Evolutionary conservation across 2,888 invertebrate genomes (phyloP).

Genomic region (Sipha maydis): DNA sequence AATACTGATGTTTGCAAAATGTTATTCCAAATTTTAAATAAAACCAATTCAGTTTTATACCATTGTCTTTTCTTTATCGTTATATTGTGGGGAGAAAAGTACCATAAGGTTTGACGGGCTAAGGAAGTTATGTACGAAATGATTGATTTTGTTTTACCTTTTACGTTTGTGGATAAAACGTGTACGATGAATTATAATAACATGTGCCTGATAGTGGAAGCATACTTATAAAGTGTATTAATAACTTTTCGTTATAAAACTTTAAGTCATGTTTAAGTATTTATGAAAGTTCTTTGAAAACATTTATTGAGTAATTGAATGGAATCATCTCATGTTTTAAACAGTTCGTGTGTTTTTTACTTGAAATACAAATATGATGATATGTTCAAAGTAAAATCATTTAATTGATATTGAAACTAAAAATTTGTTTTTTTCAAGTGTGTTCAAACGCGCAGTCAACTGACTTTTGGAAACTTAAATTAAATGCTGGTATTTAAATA

Average conservation of each 20-base stretch:
- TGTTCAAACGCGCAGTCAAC: too few relatives aligned
- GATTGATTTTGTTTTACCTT: constrained; percentile 22
- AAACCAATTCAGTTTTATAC: background rate
- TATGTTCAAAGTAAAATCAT: too few relatives aligned
- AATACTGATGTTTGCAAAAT: background rate
- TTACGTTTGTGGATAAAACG: background rate
- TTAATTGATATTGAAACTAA: too few relatives aligned
- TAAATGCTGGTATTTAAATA: too few relatives aligned
- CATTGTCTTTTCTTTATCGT: background rate
- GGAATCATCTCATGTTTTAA: too few relatives aligned
- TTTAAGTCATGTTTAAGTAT: background rate
- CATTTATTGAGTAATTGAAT: too few relatives aligned
- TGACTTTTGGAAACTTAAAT: too few relatives aligned
- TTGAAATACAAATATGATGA: too few relatives aligned
- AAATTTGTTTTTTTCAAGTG: too few relatives aligned
- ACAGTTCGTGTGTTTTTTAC: too few relatives aligned
- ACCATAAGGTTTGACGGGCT: background rate
- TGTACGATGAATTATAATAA: constrained; percentile 9
- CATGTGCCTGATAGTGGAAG: background rate
- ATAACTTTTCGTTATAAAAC: constrained; percentile 27
- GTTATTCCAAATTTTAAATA: background rate
- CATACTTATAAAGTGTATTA: background rate
- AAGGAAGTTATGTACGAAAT: background rate
- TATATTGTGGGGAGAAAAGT: background rate
- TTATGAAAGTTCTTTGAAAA: background rate